Evolutionary conservation across 2,113 vertebrate genomes (phyloP).

Genomic region (Anseranas semipalmata): DNA sequence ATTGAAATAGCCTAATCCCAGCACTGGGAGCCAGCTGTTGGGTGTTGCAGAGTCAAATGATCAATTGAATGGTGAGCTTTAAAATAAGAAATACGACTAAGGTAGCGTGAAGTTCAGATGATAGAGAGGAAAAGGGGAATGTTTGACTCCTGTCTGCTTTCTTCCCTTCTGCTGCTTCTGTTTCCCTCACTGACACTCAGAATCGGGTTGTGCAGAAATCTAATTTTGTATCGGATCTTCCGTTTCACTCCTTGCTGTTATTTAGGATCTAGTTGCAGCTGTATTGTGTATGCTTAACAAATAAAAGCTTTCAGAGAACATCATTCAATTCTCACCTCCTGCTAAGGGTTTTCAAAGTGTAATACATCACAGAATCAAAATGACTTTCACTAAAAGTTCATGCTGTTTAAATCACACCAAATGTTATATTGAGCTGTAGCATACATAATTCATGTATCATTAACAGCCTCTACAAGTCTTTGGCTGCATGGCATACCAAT

Average conservation of each 20-base stretch:
- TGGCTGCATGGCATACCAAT: constrained; percentile 71
- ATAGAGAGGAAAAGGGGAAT: not conserved
- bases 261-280: constrained; percentile 7
- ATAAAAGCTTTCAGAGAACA: constrained; percentile 59
- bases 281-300: constrained; percentile 40
- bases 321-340: constrained; percentile 50
- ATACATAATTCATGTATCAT: constrained; percentile 83
- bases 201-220: not conserved
- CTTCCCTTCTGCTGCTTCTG: not conserved
- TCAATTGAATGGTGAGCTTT: not conserved
- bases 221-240: not conserved
- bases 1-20: not conserved
- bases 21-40: not conserved
- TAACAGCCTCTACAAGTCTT: constrained; percentile 66
- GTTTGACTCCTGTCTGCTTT: not conserved
- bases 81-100: not conserved
- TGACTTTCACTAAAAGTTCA: constrained; percentile 75
- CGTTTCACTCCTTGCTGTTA: not conserved
- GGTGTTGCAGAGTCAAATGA: not conserved
- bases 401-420: constrained; percentile 78
- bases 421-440: constrained; percentile 72
- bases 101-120: not conserved
- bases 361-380: constrained; percentile 75
- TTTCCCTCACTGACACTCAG: not conserved
- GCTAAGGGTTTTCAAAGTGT: constrained; percentile 50